phyloP scores from a whole-genome alignment of 1,140 invertebrate genomes.

The Melipona quadrifasciata region DNA sequence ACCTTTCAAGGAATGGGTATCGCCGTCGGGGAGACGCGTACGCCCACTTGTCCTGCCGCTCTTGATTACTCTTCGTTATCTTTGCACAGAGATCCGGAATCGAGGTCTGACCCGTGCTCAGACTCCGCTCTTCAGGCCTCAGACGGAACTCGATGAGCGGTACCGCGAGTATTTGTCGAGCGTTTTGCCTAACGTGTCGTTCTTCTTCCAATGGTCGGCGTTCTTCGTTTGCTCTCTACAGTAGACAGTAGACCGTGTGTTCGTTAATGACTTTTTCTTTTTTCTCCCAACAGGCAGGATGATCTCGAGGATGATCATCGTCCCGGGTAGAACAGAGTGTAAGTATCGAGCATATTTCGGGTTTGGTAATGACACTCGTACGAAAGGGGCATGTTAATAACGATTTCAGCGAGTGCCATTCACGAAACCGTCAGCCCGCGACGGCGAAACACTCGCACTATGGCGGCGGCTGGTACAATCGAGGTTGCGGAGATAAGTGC shows the following conservation, averaged over 20 bases:
- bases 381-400: neutral
- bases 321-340: neutral
- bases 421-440: neutral
- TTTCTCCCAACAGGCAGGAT: neutral
- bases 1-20: slow-evolving; percentile 39
- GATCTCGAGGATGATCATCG: neutral
- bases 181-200: neutral
- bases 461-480: neutral
- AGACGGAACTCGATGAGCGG: neutral
- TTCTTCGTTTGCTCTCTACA: neutral
- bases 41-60: slow-evolving; percentile 1
- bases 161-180: slow-evolving; percentile 25
- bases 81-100: slow-evolving; percentile 33
- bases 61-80: slow-evolving; percentile 51
- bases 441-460: neutral
- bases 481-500: slow-evolving; percentile 30
- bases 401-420: neutral
- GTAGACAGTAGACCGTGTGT: too few species aligned
- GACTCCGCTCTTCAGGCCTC: neutral
- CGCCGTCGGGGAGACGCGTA: neutral
- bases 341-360: neutral
- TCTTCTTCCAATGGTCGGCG: neutral
- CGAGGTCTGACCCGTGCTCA: neutral
- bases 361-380: neutral
- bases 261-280: neutral